Evolutionary conservation across 2,797 vertebrate species (phyloP), one percentile per base, ranked within the genome.

Genomic region (Erethizon dorsatum): DNA sequence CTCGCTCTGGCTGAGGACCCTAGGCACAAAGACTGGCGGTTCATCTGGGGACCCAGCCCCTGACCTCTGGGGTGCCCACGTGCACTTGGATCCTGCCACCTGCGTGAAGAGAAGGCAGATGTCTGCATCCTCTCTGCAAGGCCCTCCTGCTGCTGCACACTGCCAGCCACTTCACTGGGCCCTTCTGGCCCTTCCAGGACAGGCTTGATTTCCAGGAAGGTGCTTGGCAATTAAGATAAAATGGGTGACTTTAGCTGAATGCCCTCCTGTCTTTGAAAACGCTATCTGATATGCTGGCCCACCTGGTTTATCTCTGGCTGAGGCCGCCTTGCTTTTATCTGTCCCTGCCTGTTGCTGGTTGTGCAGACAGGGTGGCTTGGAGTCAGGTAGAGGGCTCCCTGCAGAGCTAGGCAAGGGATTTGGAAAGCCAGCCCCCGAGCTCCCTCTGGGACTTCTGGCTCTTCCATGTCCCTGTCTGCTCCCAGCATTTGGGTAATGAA

Each of bases 261-360:
- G 33, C 33, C 20, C 45, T 73, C 12, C 37, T 69, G 80, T 73
- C 45, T 17, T 65, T 65, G 75, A 82, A 88, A 91, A 50, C 47
- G 31, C 50, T 0, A 10, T 9, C 5, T 9, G 18, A 69, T 69
- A n/a, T 47, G 2, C 77, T 83, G 9, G 63, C 63, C 45, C 33
- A 15, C 41, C 54, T 22, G 65, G n/a, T 80, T 50, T 83, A 50
- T 94, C 26, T 89, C 22, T 33, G 90, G 80, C 52, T 90, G 75
- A 77, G 90, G 92, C 90, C 2, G 26, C 54, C 88, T 88, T 79
- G 71, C 54, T 33, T 97, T 97, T 88, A 26, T 82, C 73, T 17
- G 63, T 67, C 50, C 54, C 5, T 6, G 59, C n/a, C 37, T 80
- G 5, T 83, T 4, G 0, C 54, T 59, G 94, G 79, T 3, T 0